Percentiles rank a stretch among this genome's conserved stretches.
Conservation (phyloP, 1,140 invertebrate species). For the Drusus annulatus region DNA sequence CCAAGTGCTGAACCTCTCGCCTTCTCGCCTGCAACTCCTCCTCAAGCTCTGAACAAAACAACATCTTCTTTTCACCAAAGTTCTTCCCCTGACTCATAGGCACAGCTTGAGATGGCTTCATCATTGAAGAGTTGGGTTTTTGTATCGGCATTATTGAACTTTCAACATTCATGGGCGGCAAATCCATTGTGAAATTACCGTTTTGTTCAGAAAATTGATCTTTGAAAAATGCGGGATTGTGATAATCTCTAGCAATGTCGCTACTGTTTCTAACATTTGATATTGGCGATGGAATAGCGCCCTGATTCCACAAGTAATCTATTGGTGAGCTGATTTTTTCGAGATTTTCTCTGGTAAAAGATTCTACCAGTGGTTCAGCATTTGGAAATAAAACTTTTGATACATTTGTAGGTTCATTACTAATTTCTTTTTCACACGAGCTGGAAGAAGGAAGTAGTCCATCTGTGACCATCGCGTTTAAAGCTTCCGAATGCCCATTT, state of each 20-base stretch:
- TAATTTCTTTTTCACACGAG: slow-evolving; percentile 4
- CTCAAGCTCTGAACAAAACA: slow-evolving; percentile 58
- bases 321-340: slow-evolving; percentile 64
- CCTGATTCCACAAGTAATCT: slow-evolving; percentile 68
- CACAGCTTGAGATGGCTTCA: neutral
- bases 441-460: neutral
- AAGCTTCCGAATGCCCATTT: neutral
- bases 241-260: slow-evolving; percentile 59
- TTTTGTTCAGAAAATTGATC: slow-evolving; percentile 39
- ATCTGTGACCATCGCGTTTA: neutral
- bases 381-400: neutral
- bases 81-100: slow-evolving; percentile 61
- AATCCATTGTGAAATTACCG: slow-evolving; percentile 39
- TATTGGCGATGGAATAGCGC: slow-evolving; percentile 65
- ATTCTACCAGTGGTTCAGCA: slow-evolving; percentile 9
- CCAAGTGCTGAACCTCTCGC: slow-evolving; percentile 60
- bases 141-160: slow-evolving; percentile 62
- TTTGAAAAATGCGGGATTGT: slow-evolving; percentile 60
- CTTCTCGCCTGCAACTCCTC: slow-evolving; percentile 49
- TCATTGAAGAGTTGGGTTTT: slow-evolving; percentile 60
- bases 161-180: slow-evolving; percentile 21
- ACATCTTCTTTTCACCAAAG: slow-evolving; percentile 65
- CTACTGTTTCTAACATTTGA: slow-evolving; percentile 40
- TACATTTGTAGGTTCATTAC: neutral
- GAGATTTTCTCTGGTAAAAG: neutral